Conservation (phyloP, 2,888 invertebrate genomes). For the Tetrapedia diversipes region DNA sequence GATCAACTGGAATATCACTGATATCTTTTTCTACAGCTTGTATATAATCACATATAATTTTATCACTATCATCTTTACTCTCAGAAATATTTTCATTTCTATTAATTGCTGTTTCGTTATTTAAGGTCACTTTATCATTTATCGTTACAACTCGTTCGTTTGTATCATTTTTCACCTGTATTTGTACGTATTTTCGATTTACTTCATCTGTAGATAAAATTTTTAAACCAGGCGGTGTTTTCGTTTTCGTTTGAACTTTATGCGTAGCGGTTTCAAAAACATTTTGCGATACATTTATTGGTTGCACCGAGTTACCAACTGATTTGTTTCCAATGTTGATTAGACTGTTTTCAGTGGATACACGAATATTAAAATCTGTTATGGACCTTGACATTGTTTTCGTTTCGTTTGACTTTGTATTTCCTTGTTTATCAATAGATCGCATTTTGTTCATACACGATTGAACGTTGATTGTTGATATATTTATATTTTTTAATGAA, state of each 20-base stretch:
- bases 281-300: neutral
- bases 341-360: slow-evolving; percentile 50
- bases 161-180: slow-evolving; percentile 61
- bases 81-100: slow-evolving; percentile 29
- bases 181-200: slow-evolving; percentile 72
- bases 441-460: neutral
- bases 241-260: slow-evolving; percentile 23
- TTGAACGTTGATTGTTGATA: slow-evolving; percentile 1
- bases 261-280: slow-evolving; percentile 8
- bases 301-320: slow-evolving; percentile 17
- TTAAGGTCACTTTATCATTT: slow-evolving; percentile 41
- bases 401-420: slow-evolving; percentile 4
- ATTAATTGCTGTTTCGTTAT: slow-evolving; percentile 5
- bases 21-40: slow-evolving; percentile 10
- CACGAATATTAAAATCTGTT: slow-evolving; percentile 59
- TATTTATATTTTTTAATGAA: slow-evolving; percentile 4
- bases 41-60: slow-evolving; percentile 37
- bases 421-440: slow-evolving; percentile 19
- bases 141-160: slow-evolving; percentile 63
- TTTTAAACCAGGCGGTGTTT: slow-evolving; percentile 53
- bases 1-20: neutral
- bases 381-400: slow-evolving; percentile 36
- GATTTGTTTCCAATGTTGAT: slow-evolving; percentile 22
- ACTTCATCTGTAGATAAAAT: slow-evolving; percentile 75
- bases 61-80: slow-evolving; percentile 37